Base-by-base conservation (phyloP, 2,888 invertebrate species). In the Pristionchus maxplancki region DNA sequence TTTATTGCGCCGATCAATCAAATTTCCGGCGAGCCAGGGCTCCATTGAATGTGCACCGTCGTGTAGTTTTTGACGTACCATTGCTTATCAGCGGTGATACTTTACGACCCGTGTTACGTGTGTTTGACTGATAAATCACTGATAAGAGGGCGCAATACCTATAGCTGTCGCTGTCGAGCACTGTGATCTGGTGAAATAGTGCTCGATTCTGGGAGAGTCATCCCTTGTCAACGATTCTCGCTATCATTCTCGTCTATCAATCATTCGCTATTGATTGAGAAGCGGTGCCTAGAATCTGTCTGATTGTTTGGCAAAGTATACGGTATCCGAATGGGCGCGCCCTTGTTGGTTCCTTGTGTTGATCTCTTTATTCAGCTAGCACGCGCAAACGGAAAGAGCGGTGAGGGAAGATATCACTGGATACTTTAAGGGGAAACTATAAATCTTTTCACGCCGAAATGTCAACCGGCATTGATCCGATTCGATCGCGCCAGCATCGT, bases 401-500 rank as follows among this genome's bases (percentile, higher is more conserved):
- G 58, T 6, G 58, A 37, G 31, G 78, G 37, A 17, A 20, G 78
- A 40, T 78, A 78, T 78, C 78, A 44, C 44, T 78, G 44, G 44
- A 44, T 78, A 78, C 44, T 44, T 74, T 74, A 44, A 44, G 44
- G 78, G 44, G 78, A 78, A 78, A 78, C 78, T 48, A 78, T 78
- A 78, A 78, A 78, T 78, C 78, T 78, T 74, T 74, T 78, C 44
- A n/a, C 78, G 78, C 78, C 78, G 78, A 78, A 78, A 78, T 78
- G 78, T 40, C 44, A 48, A 44, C 78, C 34, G 71, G 24, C 37
- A 71, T 71, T 71, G 71, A 71, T 78, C 15, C 44, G 44, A 40
- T n/a, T 78, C 44, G 78, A 15, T n/a, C n/a, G 78, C 44, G 11
- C n/a, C 48, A 78, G n/a, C 28, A 48, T 40, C 40, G 78, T 44